phyloP scores from a whole-genome alignment of 92 coral and sea anemone genomes.

The Epizoanthus illoricatus region DNA sequence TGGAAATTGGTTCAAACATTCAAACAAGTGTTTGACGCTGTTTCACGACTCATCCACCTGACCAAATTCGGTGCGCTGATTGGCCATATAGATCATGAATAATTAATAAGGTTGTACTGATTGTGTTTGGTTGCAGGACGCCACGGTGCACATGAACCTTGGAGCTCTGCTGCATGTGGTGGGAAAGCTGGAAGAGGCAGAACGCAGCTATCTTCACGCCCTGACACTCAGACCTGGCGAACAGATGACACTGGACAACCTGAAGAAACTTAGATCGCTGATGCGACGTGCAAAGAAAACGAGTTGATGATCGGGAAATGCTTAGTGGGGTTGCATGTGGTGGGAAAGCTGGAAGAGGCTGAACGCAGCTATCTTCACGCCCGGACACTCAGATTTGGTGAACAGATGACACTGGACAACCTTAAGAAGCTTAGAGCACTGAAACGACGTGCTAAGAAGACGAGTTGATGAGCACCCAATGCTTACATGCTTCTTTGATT shows the following conservation, averaged over 20 bases:
- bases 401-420: too few species aligned
- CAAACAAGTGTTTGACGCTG: too few species aligned
- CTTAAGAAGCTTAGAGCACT: too few species aligned
- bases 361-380: not conserved
- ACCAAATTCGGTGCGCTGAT: too few species aligned
- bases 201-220: conserved; percentile 71
- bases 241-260: conserved; percentile 74
- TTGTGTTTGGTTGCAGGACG: conserved; percentile 48
- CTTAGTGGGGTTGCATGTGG: not conserved
- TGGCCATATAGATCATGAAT: too few species aligned
- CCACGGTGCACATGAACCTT: conserved; percentile 93
- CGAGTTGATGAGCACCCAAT: too few species aligned
- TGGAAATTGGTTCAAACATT: too few species aligned
- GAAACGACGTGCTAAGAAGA: too few species aligned
- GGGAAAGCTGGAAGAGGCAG: conserved; percentile 77
- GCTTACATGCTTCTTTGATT: not conserved
- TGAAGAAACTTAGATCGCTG: conserved; percentile 71
- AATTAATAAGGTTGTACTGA: too few species aligned
- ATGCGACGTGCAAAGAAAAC: conserved; percentile 47
- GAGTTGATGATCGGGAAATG: not conserved
- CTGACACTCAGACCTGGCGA: conserved; percentile 76
- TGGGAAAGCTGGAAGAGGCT: too few species aligned
- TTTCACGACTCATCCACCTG: too few species aligned
- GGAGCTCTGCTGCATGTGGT: conserved; percentile 87
- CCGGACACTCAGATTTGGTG: too few species aligned